phyloP scores from a whole-genome alignment of 2,888 invertebrate genomes.

The Acronicta aceris region DNA sequence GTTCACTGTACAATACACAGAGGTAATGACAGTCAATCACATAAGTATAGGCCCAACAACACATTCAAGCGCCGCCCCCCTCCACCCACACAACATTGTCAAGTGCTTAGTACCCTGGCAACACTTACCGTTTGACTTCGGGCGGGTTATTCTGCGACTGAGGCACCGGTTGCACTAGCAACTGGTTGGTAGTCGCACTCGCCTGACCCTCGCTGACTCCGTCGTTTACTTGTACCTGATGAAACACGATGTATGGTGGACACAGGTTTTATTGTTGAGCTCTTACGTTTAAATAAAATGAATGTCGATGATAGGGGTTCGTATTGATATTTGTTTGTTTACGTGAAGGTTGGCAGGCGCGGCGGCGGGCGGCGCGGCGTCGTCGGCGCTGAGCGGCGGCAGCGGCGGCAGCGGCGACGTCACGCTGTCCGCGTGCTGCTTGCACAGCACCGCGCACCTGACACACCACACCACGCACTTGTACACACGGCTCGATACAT shows the following conservation, averaged over 20 bases:
- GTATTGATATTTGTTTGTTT: too few relatives aligned
- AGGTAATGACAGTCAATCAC: too few relatives aligned
- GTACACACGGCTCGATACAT: too few relatives aligned
- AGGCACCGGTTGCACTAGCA: slow-evolving; percentile 55
- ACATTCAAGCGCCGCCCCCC: slow-evolving; percentile 12
- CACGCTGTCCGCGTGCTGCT: slow-evolving; percentile 77
- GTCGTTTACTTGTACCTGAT: slow-evolving; percentile 67
- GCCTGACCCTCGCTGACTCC: slow-evolving; percentile 51
- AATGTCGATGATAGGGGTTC: too few relatives aligned
- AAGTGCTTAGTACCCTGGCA: neutral
- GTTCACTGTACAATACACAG: too few relatives aligned
- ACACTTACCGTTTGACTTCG: slow-evolving; percentile 79
- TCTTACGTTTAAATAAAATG: too few relatives aligned
- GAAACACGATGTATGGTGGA: neutral
- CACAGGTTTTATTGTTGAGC: neutral
- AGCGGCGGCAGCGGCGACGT: slow-evolving; percentile 67
- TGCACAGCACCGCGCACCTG: slow-evolving; percentile 81
- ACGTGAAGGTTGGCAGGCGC: too few relatives aligned
- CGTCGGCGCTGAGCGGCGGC: slow-evolving; percentile 50
- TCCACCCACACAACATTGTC: neutral
- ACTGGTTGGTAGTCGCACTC: slow-evolving; percentile 36
- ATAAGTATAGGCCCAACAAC: slow-evolving; percentile 10
- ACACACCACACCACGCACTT: neutral
- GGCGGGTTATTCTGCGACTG: slow-evolving; percentile 55
- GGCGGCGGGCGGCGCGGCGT: too few relatives aligned